Conservation (phyloP, 1,140 invertebrate genomes). For the Drosophila azteca region DNA sequence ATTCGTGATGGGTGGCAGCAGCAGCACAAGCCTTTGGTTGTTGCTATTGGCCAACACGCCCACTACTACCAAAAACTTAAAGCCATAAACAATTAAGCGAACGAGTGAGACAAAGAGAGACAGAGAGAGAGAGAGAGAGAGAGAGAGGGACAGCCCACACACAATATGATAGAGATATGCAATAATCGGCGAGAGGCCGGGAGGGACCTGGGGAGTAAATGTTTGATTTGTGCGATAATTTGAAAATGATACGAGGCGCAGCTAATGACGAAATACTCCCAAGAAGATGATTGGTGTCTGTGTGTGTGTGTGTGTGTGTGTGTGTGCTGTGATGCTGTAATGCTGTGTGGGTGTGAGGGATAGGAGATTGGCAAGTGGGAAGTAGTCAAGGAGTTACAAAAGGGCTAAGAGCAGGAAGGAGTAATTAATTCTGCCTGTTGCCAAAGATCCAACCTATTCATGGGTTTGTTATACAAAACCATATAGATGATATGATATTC, state of each 20-base stretch:
- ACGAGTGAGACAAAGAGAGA: conserved; percentile 39
- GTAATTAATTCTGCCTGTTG: too few relatives aligned
- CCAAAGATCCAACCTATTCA: too few relatives aligned
- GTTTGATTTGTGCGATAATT: conserved; percentile 66
- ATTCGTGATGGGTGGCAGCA: conserved; percentile 21
- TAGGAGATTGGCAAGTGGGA: too few relatives aligned
- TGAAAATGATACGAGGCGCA: conserved; percentile 61
- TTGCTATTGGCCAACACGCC: conserved; percentile 43
- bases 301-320: too few relatives aligned
- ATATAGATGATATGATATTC: too few relatives aligned
- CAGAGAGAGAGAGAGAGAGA: conserved; percentile 29
- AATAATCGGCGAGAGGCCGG: not conserved
- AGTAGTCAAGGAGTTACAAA: too few relatives aligned
- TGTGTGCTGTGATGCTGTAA: too few relatives aligned
- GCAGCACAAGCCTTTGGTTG: conserved; percentile 9
- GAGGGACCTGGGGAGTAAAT: conserved; percentile 37
- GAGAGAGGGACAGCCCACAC: conserved; percentile 30
- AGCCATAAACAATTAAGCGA: conserved; percentile 69
- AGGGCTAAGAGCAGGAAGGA: too few relatives aligned
- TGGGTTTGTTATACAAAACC: too few relatives aligned
- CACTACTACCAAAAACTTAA: conserved; percentile 38
- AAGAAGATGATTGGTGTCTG: conserved; percentile 20
- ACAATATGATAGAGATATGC: conserved; percentile 1
- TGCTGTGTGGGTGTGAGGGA: not conserved
- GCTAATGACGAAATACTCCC: conserved; percentile 21